Base-by-base conservation (phyloP, 2,888 invertebrate genomes). In the Argyresthia albistria region DNA sequence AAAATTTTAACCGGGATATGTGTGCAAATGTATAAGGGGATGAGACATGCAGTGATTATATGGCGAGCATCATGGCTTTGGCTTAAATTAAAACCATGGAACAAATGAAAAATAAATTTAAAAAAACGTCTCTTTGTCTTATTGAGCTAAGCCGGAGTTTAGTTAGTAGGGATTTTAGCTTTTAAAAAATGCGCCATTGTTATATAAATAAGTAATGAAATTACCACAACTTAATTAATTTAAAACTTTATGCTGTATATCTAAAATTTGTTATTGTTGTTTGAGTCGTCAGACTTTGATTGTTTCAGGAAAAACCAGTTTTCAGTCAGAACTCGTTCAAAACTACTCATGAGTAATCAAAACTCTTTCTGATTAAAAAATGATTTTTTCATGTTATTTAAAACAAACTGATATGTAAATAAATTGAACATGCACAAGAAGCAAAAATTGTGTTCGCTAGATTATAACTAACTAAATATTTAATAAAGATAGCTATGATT, bases 141-240 rank as follows among this genome's bases (percentile, higher is more conserved):
- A 69, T 61, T 66, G 81, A 76, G 76, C 82, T 82, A 84, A 68
- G 84, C 81, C 82, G 86, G 86, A 78, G 50, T 50, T 50, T 25
- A 25, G n/a, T 4, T 50, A 25, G 12, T 50, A 50, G 8, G 9
- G 11, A 36, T 47, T 6, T 25, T 35, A 36, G 47, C 47, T 47
- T 47, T 47, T 12, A 4, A 4, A 8, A n/a, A 35, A 36, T 35
- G 47, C 35, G 47, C 8, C 12, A 1, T 15, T 15, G 6, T 6
- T 25, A 25, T 4, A 39, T 39, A 39, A 39, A 39, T 39, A 39
- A 39, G 9, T 39, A 39, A 11, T 9, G 39, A 11, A 11, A 39
- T 39, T 9, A 39, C n/a, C 39, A n/a, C 39, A 39, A 39, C 3
- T 8, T 6, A 39, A n/a, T 39, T 39, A 39, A n/a, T 6, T 25